Evolutionary conservation across 2,797 vertebrate species (phyloP).

Genomic region (Sternarchorhynchus goeldii): DNA sequence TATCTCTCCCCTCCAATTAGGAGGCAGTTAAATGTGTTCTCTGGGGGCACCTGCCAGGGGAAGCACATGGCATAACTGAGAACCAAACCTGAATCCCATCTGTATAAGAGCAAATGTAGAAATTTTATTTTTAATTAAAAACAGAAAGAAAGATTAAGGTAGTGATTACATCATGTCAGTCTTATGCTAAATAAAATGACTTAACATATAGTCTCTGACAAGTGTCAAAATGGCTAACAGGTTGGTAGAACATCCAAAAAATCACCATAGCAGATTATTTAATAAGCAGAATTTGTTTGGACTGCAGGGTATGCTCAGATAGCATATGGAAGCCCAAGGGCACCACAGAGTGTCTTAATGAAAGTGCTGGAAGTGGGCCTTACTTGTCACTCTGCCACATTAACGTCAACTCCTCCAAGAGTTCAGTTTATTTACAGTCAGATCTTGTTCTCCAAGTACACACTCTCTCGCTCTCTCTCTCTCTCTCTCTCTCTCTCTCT

Average conservation of each 20-base stretch:
- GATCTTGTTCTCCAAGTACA: background rate
- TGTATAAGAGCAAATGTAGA: too few relatives aligned
- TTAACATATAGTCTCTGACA: constrained; percentile 20
- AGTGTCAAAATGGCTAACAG: constrained; percentile 31
- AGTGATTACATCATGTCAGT: constrained; percentile 2
- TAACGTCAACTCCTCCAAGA: constrained; percentile 24
- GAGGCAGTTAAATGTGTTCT: constrained; percentile 14
- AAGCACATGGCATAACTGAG: constrained; percentile 5
- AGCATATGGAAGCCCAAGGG: constrained; percentile 24
- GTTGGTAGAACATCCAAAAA: constrained; percentile 12
- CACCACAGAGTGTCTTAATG: constrained; percentile 20
- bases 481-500: too few relatives aligned
- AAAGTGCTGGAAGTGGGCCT: constrained; percentile 25
- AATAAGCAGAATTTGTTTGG: constrained; percentile 21
- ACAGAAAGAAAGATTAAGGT: background rate
- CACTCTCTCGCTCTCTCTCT: background rate
- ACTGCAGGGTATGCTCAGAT: constrained; percentile 8
- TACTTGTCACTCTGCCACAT: constrained; percentile 8
- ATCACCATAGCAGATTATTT: constrained; percentile 23
- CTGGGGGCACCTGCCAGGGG: background rate
- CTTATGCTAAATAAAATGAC: constrained; percentile 7
- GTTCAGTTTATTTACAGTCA: constrained; percentile 20
- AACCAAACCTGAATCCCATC: background rate
- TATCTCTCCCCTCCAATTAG: constrained; percentile 10
- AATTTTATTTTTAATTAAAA: background rate